Conservation (phyloP, 1,140 invertebrate species). For the Heterodera carotae region DNA sequence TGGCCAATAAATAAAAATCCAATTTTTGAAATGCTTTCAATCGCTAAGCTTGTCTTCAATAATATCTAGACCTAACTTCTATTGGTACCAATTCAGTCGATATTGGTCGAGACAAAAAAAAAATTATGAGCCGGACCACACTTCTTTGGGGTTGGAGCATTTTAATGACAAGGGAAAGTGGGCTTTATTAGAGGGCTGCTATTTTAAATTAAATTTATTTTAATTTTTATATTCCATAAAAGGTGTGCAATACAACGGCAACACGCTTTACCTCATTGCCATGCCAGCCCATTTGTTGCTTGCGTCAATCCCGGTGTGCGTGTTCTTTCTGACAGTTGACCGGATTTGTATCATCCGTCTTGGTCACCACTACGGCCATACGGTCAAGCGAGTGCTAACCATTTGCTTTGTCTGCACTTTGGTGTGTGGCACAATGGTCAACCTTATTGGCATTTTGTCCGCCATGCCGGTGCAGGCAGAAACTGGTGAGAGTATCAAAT, state of each 20-base stretch:
- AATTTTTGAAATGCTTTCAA: no score
- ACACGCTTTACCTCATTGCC: constrained; percentile 1
- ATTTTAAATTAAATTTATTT: no score
- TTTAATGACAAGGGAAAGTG: no score
- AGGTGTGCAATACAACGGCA: constrained; percentile 10
- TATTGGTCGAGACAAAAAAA: no score
- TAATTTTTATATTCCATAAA: not conserved
- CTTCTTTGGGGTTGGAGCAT: no score
- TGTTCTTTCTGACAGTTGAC: constrained; percentile 26
- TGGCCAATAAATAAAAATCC: no score
- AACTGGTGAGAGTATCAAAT: constrained; percentile 6
- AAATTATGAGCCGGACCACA: no score
- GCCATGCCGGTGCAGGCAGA: constrained; percentile 1
- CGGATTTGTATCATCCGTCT: constrained; percentile 22
- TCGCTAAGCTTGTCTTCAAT: no score
- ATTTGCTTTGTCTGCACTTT: not conserved
- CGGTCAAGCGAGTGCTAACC: not conserved
- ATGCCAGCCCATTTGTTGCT: constrained; percentile 21
- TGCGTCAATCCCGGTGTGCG: constrained; percentile 8
- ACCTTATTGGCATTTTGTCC: not conserved
- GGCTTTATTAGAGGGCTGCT: no score
- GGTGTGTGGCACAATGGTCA: not conserved
- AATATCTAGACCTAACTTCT: no score
- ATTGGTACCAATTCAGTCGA: no score
- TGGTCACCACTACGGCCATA: constrained; percentile 1